Evolutionary conservation across 2,113 vertebrate species (phyloP).

Genomic region (Chaetops frenatus): DNA sequence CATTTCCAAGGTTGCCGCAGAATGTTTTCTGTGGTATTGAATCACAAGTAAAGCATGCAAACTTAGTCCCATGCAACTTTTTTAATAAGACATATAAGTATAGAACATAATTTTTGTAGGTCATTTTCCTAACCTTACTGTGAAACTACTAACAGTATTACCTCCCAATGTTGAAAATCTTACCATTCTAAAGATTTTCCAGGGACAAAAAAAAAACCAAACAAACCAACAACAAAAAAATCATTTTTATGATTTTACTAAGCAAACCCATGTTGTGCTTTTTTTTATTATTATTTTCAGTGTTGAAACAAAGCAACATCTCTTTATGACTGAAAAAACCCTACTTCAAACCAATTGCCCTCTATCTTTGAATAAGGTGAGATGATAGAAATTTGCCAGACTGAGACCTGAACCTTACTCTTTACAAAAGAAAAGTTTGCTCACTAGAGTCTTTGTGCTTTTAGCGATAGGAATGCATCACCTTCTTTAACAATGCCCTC

Average conservation of each 20-base stretch:
- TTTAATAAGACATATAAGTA: not conserved
- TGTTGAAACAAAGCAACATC: not conserved
- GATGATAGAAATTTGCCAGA: not conserved
- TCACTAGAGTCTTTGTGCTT: not conserved
- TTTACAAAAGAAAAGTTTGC: not conserved
- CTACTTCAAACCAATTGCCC: not conserved
- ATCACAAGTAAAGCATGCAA: not conserved
- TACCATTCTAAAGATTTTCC: not conserved
- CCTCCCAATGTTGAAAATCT: not conserved
- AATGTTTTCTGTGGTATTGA: not conserved
- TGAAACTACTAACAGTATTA: not conserved
- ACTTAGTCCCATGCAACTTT: not conserved
- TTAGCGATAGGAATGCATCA: not conserved
- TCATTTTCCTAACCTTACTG: not conserved
- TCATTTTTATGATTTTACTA: not conserved
- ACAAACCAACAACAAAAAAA: not conserved
- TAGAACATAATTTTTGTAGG: not conserved
- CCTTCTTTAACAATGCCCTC: not conserved
- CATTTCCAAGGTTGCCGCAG: not conserved
- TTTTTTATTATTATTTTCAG: not conserved
- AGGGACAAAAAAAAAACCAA: not conserved
- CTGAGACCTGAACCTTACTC: not conserved
- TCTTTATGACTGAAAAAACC: not conserved
- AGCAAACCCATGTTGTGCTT: accelerated
- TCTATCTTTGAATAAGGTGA: not conserved